Evolutionary conservation across 2,113 vertebrate species (phyloP).

Genomic region (Helogale parvula): DNA sequence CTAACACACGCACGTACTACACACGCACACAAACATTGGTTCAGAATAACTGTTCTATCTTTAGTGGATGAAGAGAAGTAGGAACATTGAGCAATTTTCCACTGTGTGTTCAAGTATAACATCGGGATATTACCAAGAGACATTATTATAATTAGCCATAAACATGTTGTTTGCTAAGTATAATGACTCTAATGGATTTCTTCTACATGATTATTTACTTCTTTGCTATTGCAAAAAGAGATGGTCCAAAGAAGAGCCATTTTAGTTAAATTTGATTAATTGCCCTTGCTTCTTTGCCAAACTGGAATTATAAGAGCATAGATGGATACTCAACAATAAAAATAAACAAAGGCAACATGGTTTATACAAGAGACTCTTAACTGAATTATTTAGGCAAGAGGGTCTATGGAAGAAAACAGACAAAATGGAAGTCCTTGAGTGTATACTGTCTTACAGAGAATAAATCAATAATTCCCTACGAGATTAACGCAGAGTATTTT

Average conservation of each 20-base stretch:
- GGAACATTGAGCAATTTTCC: slow-evolving; percentile 71
- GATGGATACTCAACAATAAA: slow-evolving; percentile 63
- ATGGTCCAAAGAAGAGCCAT: slow-evolving; percentile 59
- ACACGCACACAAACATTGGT: not conserved
- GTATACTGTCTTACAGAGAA: not conserved
- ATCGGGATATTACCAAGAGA: slow-evolving; percentile 65
- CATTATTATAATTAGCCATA: slow-evolving; percentile 71
- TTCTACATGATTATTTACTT: slow-evolving; percentile 60
- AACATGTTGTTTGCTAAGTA: slow-evolving; percentile 64
- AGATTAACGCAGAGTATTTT: not conserved
- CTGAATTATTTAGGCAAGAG: slow-evolving; percentile 39
- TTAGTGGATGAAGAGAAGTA: slow-evolving; percentile 36
- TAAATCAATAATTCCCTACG: not conserved
- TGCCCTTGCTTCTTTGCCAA: slow-evolving; percentile 66
- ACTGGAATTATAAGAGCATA: slow-evolving; percentile 63
- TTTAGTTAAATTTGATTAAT: slow-evolving; percentile 73
- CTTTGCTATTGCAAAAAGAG: slow-evolving; percentile 57
- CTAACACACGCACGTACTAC: not conserved
- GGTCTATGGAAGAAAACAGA: slow-evolving; percentile 68
- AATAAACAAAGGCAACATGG: slow-evolving; percentile 50
- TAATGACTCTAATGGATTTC: slow-evolving; percentile 72
- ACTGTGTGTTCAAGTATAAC: slow-evolving; percentile 61
- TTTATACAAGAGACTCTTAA: slow-evolving; percentile 67
- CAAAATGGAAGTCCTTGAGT: slow-evolving; percentile 26
- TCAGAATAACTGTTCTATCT: slow-evolving; percentile 55